Percentiles rank a stretch among this genome's conserved stretches.
These are phyloP conservation scores for Cherax destructor DNA, from an alignment of 1,140 invertebrate species.

Conservation along the genomic window DNA sequence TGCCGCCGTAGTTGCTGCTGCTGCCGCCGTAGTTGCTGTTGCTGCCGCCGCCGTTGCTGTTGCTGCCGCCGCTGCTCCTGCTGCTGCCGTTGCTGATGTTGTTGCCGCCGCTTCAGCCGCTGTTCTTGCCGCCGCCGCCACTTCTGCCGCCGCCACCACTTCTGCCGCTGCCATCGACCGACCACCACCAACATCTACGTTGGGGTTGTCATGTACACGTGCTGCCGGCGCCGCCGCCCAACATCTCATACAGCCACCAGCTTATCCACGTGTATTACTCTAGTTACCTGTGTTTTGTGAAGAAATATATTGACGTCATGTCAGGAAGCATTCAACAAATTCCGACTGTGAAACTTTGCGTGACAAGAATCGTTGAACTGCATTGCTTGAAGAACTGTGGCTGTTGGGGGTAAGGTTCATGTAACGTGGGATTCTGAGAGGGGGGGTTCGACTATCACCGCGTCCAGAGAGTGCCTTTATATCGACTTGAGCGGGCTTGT, in stretches of 20 bases:
- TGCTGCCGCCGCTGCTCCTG: no score
- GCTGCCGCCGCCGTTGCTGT: no score
- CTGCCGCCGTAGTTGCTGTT: no score
- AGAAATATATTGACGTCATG: neutral
- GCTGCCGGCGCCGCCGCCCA: neutral
- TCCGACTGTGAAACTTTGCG: neutral
- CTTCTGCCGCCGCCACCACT: no score
- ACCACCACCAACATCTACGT: neutral
- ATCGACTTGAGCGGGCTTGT: neutral
- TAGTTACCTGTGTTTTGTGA: neutral
- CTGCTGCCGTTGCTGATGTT: no score
- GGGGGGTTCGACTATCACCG: neutral
- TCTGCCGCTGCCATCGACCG: neutral
- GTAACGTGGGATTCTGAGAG: neutral
- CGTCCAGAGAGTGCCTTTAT: neutral
- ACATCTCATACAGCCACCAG: conserved; percentile 3
- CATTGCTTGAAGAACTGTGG: neutral
- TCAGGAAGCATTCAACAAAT: neutral
- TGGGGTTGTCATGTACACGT: neutral
- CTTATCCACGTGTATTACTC: neutral
- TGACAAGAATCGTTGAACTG: neutral
- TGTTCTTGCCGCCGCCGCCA: no score
- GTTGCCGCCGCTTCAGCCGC: no score
- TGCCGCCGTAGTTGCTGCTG: no score
- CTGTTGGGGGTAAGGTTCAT: neutral